Base-by-base conservation (phyloP, 2,113 vertebrate genomes). In the Turdus rufiventris region DNA sequence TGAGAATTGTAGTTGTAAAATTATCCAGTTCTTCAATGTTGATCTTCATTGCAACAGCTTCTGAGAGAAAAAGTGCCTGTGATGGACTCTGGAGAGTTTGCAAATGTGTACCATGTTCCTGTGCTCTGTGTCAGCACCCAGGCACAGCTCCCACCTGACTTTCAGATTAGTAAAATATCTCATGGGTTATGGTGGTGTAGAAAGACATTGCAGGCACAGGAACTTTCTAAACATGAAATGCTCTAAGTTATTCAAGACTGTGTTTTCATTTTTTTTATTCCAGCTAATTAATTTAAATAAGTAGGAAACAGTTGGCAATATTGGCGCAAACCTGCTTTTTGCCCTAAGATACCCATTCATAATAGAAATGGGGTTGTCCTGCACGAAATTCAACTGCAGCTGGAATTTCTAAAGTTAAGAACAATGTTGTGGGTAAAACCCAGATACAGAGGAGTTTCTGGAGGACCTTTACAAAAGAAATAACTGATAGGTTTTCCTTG, bases 51-150 rank as follows among this genome's bases (percentile, higher is more conserved):
- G 51, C 67, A n/a, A 47, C 29, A 20, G 56, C 60, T 80, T 75
- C 26, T 70, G 63, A 86, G 57, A 72, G 70, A 80, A 42, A 25
- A 68, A 33, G 16, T 8, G 5, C 14, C 33, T 43, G 18, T 58
- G 31, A 68, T 40, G 68, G 28, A 53, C 25, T 15, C 48, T 68
- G 62, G 45, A 36, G 72, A 66, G 42, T 15, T 45, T 53, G 29
- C 0, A 3, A 50, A 58, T 0, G 0, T 1, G 1, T 54, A 6
- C 26, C 1, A 0, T 0, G 1, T 65, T 51, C 57, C 58, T 62
- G 3, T 29, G 17, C 58, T 70, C 62, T 8, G 40, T 50, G 70
- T 42, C 8, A 61, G 18, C 28, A 43, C 5, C 38, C 6, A 9
- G 56, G 9, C 47, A 75, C 18, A 80, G 45, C 40, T 91, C 14